These are phyloP conservation scores for Delichon dasypus DNA, from an alignment of 2,797 vertebrate genomes.

Conservation along the genomic window DNA sequence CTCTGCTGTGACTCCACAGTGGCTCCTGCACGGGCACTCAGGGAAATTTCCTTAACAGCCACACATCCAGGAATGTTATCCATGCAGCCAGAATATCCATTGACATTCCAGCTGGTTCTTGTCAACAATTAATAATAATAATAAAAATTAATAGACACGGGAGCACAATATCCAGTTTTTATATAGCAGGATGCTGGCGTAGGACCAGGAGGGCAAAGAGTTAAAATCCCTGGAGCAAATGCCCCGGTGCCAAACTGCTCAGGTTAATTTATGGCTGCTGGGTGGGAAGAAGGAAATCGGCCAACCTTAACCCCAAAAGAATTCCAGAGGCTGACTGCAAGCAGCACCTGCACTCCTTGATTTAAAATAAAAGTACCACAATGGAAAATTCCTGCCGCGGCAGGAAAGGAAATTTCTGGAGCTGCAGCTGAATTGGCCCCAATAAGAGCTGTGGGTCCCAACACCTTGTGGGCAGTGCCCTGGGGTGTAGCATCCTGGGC, in stretches of 20 bases:
- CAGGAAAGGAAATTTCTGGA: background rate
- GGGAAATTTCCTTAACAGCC: background rate
- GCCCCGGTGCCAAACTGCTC: background rate
- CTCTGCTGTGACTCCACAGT: background rate
- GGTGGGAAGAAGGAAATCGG: background rate
- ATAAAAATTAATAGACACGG: background rate
- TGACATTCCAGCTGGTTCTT: background rate
- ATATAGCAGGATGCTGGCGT: background rate
- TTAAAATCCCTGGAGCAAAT: background rate
- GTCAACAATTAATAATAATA: background rate
- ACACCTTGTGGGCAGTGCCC: background rate
- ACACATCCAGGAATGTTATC: background rate
- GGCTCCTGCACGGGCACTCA: background rate
- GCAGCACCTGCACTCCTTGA: background rate
- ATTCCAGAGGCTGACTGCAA: background rate
- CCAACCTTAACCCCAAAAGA: background rate
- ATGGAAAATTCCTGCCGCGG: background rate
- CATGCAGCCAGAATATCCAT: background rate
- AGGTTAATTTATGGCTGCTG: background rate
- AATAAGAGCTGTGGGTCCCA: background rate
- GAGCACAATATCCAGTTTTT: background rate
- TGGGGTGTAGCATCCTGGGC: background rate
- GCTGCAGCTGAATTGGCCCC: background rate
- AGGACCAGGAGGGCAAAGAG: background rate
- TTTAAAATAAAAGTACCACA: background rate